A percentile compares a stretch with the other conserved stretches of the same genome.
Conservation (phyloP, 1,140 invertebrate species). For the Heliconius hermathena region DNA sequence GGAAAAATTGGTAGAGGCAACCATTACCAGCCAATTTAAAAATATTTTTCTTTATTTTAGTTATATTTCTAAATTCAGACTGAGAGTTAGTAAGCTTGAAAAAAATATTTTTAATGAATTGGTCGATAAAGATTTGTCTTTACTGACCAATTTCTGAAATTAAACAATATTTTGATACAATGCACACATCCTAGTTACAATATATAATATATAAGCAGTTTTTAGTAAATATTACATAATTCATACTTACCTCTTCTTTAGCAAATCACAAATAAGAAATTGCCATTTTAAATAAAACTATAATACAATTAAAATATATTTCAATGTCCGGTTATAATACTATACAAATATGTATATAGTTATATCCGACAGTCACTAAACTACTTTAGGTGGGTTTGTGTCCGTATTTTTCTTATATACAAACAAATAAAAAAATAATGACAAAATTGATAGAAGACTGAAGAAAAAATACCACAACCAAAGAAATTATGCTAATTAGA, state of each 20-base stretch:
- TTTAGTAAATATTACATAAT: neutral
- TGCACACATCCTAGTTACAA: neutral
- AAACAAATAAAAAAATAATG: constrained; percentile 45
- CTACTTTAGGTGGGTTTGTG: constrained; percentile 75
- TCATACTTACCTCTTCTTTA: neutral
- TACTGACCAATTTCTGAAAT: too few species aligned
- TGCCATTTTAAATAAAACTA: neutral
- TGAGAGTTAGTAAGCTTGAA: too few species aligned
- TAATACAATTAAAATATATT: constrained; percentile 19
- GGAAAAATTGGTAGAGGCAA: too few species aligned
- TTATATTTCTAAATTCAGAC: too few species aligned
- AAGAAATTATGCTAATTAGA: neutral
- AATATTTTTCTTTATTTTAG: neutral
- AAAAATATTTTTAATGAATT: too few species aligned
- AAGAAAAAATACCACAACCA: constrained; percentile 43
- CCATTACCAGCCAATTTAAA: neutral
- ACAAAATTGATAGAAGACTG: neutral
- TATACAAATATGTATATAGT: constrained; percentile 40
- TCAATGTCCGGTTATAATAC: constrained; percentile 30
- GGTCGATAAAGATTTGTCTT: too few species aligned
- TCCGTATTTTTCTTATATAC: constrained; percentile 70
- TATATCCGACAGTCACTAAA: constrained; percentile 56
- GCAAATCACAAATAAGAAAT: neutral
- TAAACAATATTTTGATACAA: neutral
- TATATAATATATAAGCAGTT: neutral